A percentile compares a stretch with the other conserved stretches of the same genome.
phyloP scores from a whole-genome alignment of 2,113 vertebrate genomes.

The Mormoops blainvillei region DNA sequence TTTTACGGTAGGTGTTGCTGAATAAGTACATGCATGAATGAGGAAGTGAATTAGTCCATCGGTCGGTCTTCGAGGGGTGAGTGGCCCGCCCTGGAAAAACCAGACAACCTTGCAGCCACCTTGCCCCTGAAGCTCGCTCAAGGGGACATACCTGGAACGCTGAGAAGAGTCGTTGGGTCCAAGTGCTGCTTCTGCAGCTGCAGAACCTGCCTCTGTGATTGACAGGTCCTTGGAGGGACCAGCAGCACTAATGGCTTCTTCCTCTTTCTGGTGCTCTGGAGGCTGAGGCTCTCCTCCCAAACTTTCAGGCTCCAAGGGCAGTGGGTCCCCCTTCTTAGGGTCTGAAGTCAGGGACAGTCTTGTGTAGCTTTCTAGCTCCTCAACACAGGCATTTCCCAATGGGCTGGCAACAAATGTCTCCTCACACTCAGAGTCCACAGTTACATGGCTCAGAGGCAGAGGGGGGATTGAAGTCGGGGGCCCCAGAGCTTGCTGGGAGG shows the following conservation, averaged over 20 bases:
- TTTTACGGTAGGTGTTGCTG: neutral
- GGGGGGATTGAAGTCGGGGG: slow-evolving; percentile 60
- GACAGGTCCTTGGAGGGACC: neutral
- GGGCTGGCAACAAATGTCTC: neutral
- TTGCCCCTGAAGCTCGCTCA: neutral
- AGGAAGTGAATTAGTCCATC: neutral
- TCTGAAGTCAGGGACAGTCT: neutral
- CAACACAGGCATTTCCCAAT: neutral
- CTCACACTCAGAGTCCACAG: neutral
- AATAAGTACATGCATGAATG: neutral
- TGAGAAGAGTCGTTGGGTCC: neutral
- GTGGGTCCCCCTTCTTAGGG: slow-evolving; percentile 33
- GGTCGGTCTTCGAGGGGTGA: neutral
- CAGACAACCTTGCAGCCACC: neutral
- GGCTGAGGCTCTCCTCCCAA: slow-evolving; percentile 28
- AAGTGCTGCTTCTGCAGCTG: neutral
- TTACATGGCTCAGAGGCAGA: slow-evolving; percentile 6
- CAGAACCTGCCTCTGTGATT: neutral
- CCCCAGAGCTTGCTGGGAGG: neutral
- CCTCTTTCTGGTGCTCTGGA: slow-evolving; percentile 47
- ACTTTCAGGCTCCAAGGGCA: neutral
- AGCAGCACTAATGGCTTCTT: neutral
- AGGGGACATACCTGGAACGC: slow-evolving; percentile 68
- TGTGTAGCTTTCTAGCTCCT: neutral
- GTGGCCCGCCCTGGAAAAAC: neutral